Evolutionary conservation across 2,113 vertebrate species (phyloP), one percentile per base, ranked within the genome.

Genomic region (Pollimyrus isidori): DNA sequence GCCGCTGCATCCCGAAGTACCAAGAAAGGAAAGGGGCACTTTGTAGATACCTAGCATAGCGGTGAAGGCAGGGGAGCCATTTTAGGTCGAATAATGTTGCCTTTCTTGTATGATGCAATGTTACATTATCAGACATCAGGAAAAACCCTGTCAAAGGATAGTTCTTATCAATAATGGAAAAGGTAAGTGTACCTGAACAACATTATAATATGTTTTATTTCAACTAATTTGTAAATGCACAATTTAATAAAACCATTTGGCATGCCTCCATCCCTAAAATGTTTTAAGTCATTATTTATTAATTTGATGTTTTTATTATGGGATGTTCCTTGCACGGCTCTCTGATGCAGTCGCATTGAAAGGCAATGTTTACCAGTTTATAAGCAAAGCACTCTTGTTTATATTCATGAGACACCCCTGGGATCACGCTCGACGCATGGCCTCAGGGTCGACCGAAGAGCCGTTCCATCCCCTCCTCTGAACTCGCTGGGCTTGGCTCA

Each of bases 401-500:
- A 53, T 39, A 89, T 82, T 89, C 76, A 56, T 49, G 21, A 35
- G 23, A 82, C 46, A 42, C 49, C 13, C 52, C 26, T 56, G 88
- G 50, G 48, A 42, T 39, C 21, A 30, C 10, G n/a, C 62, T 11
- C 30, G 62, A 26, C 62, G 76, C 15, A 1, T 45, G 19, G 35
- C 87, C 42, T 13, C 87, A n/a, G 62, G 65, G 76, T 69, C 42
- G 56, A 42, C 62, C 19, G 23, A 9, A 7, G 35, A 13, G 15
- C n/a, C 21, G 0, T 10, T 62, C 23, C 56, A n/a, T 9, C 23
- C 62, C 52, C 87, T 1, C 3, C 26, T 26, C 50, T 76, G 48
- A 48, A 35, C 89, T 89, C 88, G 30, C 10, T 69, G 5, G 80
- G 89, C 88, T 19, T 92, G 92, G 90, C 91, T 92, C 94, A 89